Base-by-base conservation (phyloP, 2,113 vertebrate genomes). In the Xiphophorus couchianus region DNA sequence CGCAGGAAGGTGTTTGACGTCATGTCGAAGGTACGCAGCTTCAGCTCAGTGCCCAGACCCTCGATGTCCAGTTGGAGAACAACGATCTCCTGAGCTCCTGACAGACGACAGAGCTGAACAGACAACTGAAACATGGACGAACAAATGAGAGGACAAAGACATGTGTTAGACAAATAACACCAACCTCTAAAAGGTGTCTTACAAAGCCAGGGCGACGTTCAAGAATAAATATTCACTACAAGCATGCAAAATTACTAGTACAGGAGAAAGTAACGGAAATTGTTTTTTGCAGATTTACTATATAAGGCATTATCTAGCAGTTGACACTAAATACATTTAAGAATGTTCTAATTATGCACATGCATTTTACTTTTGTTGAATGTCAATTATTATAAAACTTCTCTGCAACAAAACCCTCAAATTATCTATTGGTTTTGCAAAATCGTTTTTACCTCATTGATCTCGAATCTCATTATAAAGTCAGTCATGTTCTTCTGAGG, bases 11-110 rank as follows among this genome's bases (percentile, higher is more conserved):
- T 97, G 91, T 84, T 91, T 28, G 95, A 96, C 31, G 94, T 93
- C 96, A 97, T 95, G 90, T 98, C 96, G 76, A 96, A 97, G 33
- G 96, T 97, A 90, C 95, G 92, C 31, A 98, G 31, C 61, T 95
- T 96, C 78, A 97, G 92, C 74, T 97, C 95, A 12, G 97, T 98
- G 71, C 98, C 98, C 72, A 99, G 92, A 17, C 96, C 94, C 69
- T 97, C 93, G 61, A 98, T 92, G 73, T 93, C 89, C 84, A 97
- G 86, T 76, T 95, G 95, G 69, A 99, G 90, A 51, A 98, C 96
- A 7, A 95, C 91, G 69, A 94, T 76, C 90, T 98, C 97, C 78
- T 79, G 66, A 73, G 60, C 83, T 58, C 61, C 91, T 63, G 90
- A 92, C 65, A 96, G 91, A 66, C 94, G 96, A 89, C 95, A 98